These are phyloP conservation scores for Zapus hudsonius DNA, from an alignment of 2,113 vertebrate genomes.

Conservation along the genomic window DNA sequence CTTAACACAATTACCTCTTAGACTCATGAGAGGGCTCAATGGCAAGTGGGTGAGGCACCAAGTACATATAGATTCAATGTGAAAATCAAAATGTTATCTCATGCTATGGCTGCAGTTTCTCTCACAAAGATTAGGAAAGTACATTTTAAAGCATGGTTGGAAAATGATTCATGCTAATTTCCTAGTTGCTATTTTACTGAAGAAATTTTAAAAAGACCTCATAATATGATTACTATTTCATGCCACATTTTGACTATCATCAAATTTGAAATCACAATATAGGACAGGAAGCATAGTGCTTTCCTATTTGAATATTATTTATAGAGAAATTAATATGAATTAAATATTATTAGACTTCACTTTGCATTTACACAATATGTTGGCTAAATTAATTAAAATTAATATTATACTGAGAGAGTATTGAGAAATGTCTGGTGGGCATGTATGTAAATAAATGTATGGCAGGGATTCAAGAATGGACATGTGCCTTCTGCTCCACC, in stretches of 20 bases:
- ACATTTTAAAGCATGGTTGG: not conserved
- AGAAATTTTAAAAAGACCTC: not conserved
- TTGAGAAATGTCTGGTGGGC: not conserved
- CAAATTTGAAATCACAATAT: not conserved
- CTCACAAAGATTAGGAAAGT: not conserved
- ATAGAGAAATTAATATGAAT: not conserved
- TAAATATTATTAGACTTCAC: not conserved
- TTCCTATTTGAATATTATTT: slow-evolving; percentile 9
- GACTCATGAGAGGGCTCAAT: not conserved
- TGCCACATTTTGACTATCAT: not conserved
- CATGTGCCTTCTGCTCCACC: not conserved
- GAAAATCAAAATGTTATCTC: not conserved
- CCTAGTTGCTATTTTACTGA: slow-evolving; percentile 2
- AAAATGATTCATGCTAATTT: not conserved
- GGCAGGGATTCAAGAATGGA: not conserved
- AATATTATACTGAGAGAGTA: not conserved
- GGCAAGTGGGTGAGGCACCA: not conserved
- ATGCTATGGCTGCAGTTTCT: not conserved
- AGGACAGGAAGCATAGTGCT: not conserved
- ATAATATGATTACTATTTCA: not conserved
- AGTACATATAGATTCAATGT: not conserved
- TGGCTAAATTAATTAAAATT: slow-evolving; percentile 7
- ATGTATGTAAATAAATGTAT: not conserved
- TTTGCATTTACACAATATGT: not conserved
- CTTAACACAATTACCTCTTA: not conserved